Percentiles rank a stretch among this genome's conserved stretches.
Evolutionary conservation across 1,140 invertebrate genomes (phyloP).

Genomic region (Neelides sp.): DNA sequence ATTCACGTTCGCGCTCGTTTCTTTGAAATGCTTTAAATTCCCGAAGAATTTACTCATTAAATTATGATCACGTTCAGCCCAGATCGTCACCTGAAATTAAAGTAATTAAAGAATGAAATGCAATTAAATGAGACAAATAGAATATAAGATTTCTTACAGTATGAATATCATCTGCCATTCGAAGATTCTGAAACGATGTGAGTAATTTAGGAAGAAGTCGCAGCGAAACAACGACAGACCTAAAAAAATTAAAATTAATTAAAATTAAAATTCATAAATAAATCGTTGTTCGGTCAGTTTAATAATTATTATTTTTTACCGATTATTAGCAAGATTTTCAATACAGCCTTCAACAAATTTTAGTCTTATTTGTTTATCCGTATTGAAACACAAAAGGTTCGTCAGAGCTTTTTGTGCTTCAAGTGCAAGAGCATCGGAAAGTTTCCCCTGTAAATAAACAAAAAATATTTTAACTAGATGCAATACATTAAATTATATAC

Average conservation of each 20-base stretch:
- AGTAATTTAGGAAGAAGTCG: slow-evolving; percentile 77
- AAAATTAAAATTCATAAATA: slow-evolving; percentile 12
- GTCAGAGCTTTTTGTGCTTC: slow-evolving; percentile 85
- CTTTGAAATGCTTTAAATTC: slow-evolving; percentile 46
- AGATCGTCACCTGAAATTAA: slow-evolving; percentile 66
- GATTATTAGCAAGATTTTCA: slow-evolving; percentile 73
- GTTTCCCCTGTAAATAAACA: slow-evolving; percentile 48
- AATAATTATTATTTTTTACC: slow-evolving; percentile 36
- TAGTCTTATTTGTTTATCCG: slow-evolving; percentile 70
- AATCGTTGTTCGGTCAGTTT: too few species aligned
- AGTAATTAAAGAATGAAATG: slow-evolving; percentile 46
- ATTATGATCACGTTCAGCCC: slow-evolving; percentile 74
- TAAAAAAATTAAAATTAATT: slow-evolving; percentile 34
- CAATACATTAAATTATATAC: not conserved
- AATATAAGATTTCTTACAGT: not conserved
- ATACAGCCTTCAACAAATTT: slow-evolving; percentile 91
- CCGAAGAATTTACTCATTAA: slow-evolving; percentile 90
- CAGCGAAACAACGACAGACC: slow-evolving; percentile 76
- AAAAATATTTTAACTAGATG: slow-evolving; percentile 1
- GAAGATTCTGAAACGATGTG: slow-evolving; percentile 76
- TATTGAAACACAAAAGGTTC: slow-evolving; percentile 76
- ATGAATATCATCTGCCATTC: slow-evolving; percentile 39
- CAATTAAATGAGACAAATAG: slow-evolving; percentile 5
- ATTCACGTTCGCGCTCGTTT: slow-evolving; percentile 36
- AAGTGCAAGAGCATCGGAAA: slow-evolving; percentile 72